Conservation (phyloP, 1,140 invertebrate species). For the Ostrea edulis region DNA sequence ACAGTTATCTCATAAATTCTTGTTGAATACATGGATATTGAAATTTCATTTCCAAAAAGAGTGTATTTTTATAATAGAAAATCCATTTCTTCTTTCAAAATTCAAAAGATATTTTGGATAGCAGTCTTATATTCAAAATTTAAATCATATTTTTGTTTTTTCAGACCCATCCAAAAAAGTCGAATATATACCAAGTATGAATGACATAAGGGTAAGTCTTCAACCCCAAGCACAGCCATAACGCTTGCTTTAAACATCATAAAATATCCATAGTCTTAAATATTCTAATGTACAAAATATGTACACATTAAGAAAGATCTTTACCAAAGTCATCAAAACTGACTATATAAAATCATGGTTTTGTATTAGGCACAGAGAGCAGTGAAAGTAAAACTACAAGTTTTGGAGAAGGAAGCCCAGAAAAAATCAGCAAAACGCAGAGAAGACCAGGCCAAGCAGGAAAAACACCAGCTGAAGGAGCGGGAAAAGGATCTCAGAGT, state of each 20-base stretch:
- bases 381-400: conserved; percentile 67
- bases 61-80: too few relatives aligned
- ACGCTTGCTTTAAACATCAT: too few relatives aligned
- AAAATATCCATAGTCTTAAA: too few relatives aligned
- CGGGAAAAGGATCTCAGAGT: conserved; percentile 64
- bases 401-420: conserved; percentile 67
- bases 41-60: too few relatives aligned
- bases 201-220: conserved; percentile 71
- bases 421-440: conserved; percentile 63
- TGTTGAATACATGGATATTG: too few relatives aligned
- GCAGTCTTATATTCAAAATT: neutral
- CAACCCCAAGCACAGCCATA: neutral
- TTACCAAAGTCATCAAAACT: neutral
- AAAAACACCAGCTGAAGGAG: conserved; percentile 66
- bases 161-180: conserved; percentile 67
- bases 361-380: conserved; percentile 64
- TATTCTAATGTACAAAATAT: too few relatives aligned
- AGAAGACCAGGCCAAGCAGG: conserved; percentile 64
- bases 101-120: neutral
- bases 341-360: neutral
- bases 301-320: too few relatives aligned
- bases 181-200: conserved; percentile 74
- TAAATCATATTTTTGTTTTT: conserved; percentile 47
- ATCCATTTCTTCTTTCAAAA: neutral
- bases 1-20: too few relatives aligned